Base-by-base conservation (phyloP, 2,113 vertebrate genomes). In the Pomatorhinus ruficollis region DNA sequence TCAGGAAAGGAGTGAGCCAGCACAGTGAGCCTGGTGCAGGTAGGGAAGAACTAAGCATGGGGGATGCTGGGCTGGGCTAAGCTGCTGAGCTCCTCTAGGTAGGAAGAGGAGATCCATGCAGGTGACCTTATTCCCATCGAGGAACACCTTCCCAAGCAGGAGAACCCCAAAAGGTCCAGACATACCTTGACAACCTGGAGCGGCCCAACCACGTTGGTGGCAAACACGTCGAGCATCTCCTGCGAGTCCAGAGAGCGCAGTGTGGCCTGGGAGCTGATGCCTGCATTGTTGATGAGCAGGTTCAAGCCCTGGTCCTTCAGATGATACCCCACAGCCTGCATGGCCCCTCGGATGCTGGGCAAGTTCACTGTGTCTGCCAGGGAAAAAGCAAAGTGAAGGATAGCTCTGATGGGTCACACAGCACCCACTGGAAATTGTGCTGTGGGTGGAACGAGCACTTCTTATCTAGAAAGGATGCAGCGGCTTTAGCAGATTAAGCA, bases 281-380 rank as follows among this genome's bases (percentile, higher is more conserved):
- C 96, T 0, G 92, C 92, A 0, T 97, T 97, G 93, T 96, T 97
- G 86, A 97, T 96, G 50, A 97, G 93, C 50, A 97, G 83, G 69
- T 97, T 97, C 64, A 97, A 87, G 37, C 93, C 91, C 35, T 87
- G 61, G 27, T 95, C 93, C 24, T 96, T 84, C 83, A 97, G 78
- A 24, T 95, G 90, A 42, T 87, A 84, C 42, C 57, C 40, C 75
- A 97, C 95, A 42, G 50, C 64, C 40, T 0, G 20, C 23, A 91
- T 20, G 0, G 95, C 92, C 30, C 65, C 35, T 33, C 0, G 60
- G 60, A 97, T 85, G 72, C 95, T 97, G 75, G 74, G 28, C 68
- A 95, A 60, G 59, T 88, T 54, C 33, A 93, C 83, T 3, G 44
- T 68, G 37, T 97, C 97, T 98, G 88, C 30, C 2, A 6, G 56